A percentile compares a stretch with the other conserved stretches of the same genome.
Evolutionary conservation across 2,797 vertebrate genomes (phyloP).

Genomic region (Pipistrellus pipistrellus): DNA sequence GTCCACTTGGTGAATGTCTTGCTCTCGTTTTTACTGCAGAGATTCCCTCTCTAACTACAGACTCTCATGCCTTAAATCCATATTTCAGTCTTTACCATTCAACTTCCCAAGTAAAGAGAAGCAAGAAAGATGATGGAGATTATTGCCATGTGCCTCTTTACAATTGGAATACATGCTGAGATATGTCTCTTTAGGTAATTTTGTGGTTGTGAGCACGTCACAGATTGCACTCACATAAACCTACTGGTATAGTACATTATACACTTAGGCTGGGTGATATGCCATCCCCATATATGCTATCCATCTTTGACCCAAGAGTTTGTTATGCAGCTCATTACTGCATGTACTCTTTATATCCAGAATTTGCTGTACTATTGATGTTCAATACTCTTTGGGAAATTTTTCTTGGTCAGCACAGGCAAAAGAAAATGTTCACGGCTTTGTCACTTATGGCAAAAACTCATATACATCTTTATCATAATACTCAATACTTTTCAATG

Average conservation of each 20-base stretch:
- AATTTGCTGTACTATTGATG: not conserved
- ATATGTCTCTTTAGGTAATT: not conserved
- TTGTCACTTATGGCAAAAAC: not conserved
- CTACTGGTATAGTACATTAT: too few species aligned
- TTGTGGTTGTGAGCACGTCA: not conserved
- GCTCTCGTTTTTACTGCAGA: not conserved
- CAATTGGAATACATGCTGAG: too few species aligned
- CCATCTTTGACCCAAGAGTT: not conserved
- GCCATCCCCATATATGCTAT: too few species aligned
- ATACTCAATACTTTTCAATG: fast-evolving
- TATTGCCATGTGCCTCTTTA: not conserved
- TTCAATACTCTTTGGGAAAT: fast-evolving
- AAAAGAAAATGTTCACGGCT: not conserved
- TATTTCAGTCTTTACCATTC: not conserved
- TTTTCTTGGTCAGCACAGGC: not conserved
- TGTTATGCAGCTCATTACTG: not conserved
- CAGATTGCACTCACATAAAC: not conserved
- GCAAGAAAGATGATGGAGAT: fast-evolving
- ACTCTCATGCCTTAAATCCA: not conserved
- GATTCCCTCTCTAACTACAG: not conserved
- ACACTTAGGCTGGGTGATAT: not conserved
- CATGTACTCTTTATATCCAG: not conserved
- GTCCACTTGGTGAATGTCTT: too few species aligned
- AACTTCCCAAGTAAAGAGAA: not conserved
- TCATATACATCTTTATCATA: fast-evolving